Conservation (phyloP, 2,113 vertebrate genomes). For the Caranx ignobilis region DNA sequence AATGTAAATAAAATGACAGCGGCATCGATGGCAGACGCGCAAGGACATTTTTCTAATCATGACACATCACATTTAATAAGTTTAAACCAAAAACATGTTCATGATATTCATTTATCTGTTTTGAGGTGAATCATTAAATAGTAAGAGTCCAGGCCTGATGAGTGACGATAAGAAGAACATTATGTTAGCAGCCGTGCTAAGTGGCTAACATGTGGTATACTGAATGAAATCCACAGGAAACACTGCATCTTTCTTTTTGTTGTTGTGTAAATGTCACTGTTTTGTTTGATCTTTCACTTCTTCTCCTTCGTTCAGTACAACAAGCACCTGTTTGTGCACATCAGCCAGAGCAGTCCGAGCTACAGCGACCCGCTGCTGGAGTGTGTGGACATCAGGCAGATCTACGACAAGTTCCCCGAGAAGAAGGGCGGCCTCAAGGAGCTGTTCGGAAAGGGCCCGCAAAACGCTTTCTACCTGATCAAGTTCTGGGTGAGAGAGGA, state of each 20-base stretch:
- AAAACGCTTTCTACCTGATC: constrained; percentile 97
- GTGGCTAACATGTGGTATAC: no score
- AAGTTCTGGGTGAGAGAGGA: constrained; percentile 98
- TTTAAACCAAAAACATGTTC: no score
- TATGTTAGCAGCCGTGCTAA: no score
- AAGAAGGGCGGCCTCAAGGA: constrained; percentile 99
- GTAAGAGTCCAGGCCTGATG: no score
- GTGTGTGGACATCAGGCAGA: constrained; percentile 98
- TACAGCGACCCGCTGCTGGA: constrained; percentile 96
- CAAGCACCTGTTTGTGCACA: constrained; percentile 99
- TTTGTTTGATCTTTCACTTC: neutral
- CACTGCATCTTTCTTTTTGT: neutral
- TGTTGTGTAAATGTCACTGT: neutral
- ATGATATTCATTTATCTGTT: no score
- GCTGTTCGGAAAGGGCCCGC: constrained; percentile 94
- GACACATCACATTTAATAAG: no score
- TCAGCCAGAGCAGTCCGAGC: constrained; percentile 92
- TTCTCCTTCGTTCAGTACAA: constrained; percentile 87
- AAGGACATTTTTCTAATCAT: no score
- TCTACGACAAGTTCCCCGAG: constrained; percentile 99
- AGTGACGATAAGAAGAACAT: no score
- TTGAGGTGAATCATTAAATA: no score
- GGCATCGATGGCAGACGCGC: no score
- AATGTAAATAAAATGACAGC: no score
- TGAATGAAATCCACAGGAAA: no score